These are phyloP conservation scores for Catagonus wagneri DNA, from an alignment of 2,113 vertebrate species.

Conservation along the genomic window DNA sequence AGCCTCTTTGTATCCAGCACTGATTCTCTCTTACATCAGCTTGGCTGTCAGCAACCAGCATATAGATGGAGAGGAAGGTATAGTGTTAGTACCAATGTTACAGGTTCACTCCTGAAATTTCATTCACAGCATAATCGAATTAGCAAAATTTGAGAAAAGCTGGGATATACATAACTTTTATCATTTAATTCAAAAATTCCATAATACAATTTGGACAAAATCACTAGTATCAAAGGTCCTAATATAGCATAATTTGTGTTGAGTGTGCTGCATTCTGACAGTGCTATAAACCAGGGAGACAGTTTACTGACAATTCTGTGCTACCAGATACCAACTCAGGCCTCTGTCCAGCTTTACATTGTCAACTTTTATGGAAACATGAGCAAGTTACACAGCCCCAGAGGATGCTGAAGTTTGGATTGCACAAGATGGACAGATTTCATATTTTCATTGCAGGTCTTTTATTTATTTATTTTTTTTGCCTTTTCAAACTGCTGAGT, in stretches of 20 bases:
- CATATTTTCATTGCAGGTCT: conserved; percentile 84
- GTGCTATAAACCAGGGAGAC: conserved; percentile 78
- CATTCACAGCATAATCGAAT: conserved; percentile 57
- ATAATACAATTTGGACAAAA: conserved; percentile 12
- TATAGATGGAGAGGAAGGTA: background rate
- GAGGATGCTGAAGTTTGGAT: conserved; percentile 85
- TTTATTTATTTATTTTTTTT: conserved; percentile 80
- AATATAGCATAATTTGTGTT: conserved; percentile 64
- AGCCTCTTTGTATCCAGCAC: background rate
- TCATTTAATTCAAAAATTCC: conserved; percentile 34
- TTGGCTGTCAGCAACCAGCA: background rate
- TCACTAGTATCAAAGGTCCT: conserved; percentile 38
- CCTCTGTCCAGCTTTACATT: conserved; percentile 80
- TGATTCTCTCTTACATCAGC: background rate
- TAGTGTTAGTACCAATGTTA: background rate
- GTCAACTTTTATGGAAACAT: conserved; percentile 83
- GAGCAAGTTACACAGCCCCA: conserved; percentile 79
- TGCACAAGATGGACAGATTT: conserved; percentile 84
- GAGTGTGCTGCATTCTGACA: conserved; percentile 63
- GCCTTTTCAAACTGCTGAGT: conserved; percentile 76
- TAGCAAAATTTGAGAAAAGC: conserved; percentile 53
- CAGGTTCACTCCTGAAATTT: background rate
- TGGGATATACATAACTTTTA: conserved; percentile 52
- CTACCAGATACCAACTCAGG: conserved; percentile 80
- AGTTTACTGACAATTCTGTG: conserved; percentile 78